Percentiles rank a stretch among this genome's conserved stretches.
Evolutionary conservation across 2,113 vertebrate genomes (phyloP).

Genomic region (Neofelis nebulosa): DNA sequence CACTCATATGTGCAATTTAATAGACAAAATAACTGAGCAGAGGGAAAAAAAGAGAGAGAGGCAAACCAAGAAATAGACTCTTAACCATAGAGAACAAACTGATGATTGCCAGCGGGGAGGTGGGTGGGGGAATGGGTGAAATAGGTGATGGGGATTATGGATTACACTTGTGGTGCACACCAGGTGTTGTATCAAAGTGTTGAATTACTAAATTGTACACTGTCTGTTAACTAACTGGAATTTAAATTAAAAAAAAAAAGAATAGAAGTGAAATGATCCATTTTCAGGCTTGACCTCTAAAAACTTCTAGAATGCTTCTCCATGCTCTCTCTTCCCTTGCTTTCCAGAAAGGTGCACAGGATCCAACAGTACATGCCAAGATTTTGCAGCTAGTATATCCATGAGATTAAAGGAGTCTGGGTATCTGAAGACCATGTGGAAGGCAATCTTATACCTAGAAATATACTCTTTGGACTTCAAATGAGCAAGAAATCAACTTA

Average conservation of each 20-base stretch:
- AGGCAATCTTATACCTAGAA: background rate
- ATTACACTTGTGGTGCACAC: background rate
- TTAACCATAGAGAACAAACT: background rate
- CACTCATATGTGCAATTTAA: background rate
- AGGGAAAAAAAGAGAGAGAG: background rate
- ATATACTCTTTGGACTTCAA: background rate
- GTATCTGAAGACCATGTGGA: background rate
- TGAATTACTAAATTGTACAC: background rate
- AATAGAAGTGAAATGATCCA: background rate
- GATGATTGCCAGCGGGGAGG: background rate
- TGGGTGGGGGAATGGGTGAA: background rate
- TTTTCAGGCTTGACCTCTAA: background rate
- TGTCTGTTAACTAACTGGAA: background rate
- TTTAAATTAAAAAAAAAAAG: background rate
- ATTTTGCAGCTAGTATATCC: background rate
- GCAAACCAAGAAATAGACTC: background rate
- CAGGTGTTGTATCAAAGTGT: background rate
- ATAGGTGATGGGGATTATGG: background rate
- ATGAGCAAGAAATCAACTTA: constrained; percentile 3
- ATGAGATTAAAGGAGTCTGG: background rate
- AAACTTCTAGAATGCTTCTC: constrained; percentile 12
- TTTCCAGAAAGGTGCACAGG: background rate
- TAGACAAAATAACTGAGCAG: background rate
- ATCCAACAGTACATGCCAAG: background rate
- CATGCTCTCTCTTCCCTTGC: background rate